These are phyloP conservation scores for Zenarchopterus dispar DNA, from an alignment of 2,797 vertebrate species.

Conservation along the genomic window DNA sequence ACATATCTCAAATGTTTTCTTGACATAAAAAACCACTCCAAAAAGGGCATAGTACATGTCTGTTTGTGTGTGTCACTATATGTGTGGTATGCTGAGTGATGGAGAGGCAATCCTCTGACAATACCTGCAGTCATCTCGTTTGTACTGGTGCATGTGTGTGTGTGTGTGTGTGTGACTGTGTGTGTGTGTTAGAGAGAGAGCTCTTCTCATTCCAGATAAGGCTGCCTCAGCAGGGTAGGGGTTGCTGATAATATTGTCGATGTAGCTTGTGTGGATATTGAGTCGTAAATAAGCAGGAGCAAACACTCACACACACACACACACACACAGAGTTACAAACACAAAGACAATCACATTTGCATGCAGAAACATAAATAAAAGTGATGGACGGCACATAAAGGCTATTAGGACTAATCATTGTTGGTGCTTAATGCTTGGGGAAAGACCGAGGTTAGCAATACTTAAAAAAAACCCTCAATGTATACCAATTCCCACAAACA, in stretches of 20 bases:
- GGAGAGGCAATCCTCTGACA: slow-evolving; percentile 67
- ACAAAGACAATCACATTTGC: slow-evolving; percentile 40
- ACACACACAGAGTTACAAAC: slow-evolving; percentile 29
- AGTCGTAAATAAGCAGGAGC: slow-evolving; percentile 76
- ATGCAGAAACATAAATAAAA: slow-evolving; percentile 65
- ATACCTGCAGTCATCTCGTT: slow-evolving; percentile 56
- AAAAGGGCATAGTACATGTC: no score
- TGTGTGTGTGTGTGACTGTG: slow-evolving; percentile 19
- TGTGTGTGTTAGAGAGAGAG: slow-evolving; percentile 11
- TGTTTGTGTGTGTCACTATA: not conserved
- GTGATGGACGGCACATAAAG: slow-evolving; percentile 64
- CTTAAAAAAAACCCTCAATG: slow-evolving; percentile 64
- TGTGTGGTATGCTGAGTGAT: slow-evolving; percentile 43
- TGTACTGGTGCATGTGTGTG: slow-evolving; percentile 6
- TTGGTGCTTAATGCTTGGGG: slow-evolving; percentile 60
- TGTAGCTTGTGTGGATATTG: slow-evolving; percentile 76
- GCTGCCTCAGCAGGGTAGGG: slow-evolving; percentile 71
- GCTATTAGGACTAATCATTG: slow-evolving; percentile 76
- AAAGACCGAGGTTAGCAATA: slow-evolving; percentile 63
- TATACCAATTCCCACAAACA: slow-evolving; percentile 49
- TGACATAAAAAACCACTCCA: no score
- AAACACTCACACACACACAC: slow-evolving; percentile 38
- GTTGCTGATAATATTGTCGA: slow-evolving; percentile 73
- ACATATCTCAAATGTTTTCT: no score
- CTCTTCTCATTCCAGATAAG: slow-evolving; percentile 68